Evolutionary conservation across 2,797 vertebrate genomes (phyloP).

Genomic region (Hippocampus kuda): DNA sequence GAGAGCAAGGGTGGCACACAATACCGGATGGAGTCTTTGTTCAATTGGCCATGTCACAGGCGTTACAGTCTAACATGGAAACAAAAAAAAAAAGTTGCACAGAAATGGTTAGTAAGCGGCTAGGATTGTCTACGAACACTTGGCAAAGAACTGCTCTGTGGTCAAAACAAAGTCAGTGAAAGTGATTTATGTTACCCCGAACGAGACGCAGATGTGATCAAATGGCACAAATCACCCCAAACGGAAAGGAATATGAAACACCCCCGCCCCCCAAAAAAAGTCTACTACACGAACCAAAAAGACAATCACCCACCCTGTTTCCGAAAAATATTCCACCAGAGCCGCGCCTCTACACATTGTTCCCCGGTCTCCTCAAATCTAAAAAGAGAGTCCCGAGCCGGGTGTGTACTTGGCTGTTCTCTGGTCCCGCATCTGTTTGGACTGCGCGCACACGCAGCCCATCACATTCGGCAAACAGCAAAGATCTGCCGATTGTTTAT

Average conservation of each 20-base stretch:
- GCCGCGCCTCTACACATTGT: conserved; percentile 58
- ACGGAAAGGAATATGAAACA: conserved; percentile 22
- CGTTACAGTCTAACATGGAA: neutral
- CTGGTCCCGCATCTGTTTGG: conserved; percentile 41
- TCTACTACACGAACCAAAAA: conserved; percentile 31
- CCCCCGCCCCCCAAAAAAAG: conserved; percentile 24
- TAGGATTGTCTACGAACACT: neutral
- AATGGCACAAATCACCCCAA: conserved; percentile 25
- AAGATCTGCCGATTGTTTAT: conserved; percentile 47
- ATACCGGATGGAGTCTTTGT: neutral
- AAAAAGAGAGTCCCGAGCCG: conserved; percentile 37
- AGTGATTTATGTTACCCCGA: conserved; percentile 16
- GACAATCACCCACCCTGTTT: conserved; percentile 29
- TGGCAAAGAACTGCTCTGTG: neutral
- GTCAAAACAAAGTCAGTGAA: conserved; percentile 20
- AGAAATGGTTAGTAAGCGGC: neutral
- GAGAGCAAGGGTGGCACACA: conserved; percentile 26
- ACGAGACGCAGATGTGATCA: conserved; percentile 27
- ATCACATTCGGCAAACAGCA: conserved; percentile 47
- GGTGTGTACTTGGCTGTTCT: conserved; percentile 38
- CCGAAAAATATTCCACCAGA: conserved; percentile 54
- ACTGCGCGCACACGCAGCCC: conserved; percentile 41
- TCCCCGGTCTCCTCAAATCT: conserved; percentile 44
- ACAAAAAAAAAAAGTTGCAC: neutral
- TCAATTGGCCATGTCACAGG: conserved; percentile 16